A percentile compares a stretch with the other conserved stretches of the same genome.
Evolutionary conservation across 2,888 invertebrate genomes (phyloP).

Genomic region (Drosophila meridionalis): DNA sequence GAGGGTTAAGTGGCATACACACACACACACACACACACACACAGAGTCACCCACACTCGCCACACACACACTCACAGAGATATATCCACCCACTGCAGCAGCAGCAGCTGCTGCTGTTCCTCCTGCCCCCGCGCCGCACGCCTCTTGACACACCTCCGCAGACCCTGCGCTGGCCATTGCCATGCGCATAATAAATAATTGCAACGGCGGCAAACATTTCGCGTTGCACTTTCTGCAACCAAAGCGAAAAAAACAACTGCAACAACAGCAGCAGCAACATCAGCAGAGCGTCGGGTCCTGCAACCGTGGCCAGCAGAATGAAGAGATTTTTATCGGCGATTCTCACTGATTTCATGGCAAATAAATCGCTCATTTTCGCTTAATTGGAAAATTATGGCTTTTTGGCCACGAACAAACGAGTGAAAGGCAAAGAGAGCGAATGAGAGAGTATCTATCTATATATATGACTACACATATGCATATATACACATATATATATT

Average conservation of each 20-base stretch:
- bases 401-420: constrained; percentile 59
- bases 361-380: constrained; percentile 86
- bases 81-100: constrained; percentile 53
- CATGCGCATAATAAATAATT: constrained; percentile 78
- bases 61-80: constrained; percentile 24
- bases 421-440: constrained; percentile 4
- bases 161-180: constrained; percentile 55
- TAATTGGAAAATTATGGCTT: constrained; percentile 85
- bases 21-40: constrained; percentile 30
- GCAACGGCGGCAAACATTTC: constrained; percentile 79
- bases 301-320: constrained; percentile 68
- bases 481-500: neutral
- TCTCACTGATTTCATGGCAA: constrained; percentile 86
- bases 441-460: constrained; percentile 1
- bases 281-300: constrained; percentile 44
- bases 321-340: constrained; percentile 85
- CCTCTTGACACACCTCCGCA: constrained; percentile 42
- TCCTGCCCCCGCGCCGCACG: constrained; percentile 36
- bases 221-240: constrained; percentile 75
- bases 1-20: constrained; percentile 73
- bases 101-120: constrained; percentile 52
- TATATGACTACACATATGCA: neutral
- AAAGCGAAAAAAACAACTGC: constrained; percentile 60
- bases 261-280: constrained; percentile 46
- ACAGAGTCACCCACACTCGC: constrained; percentile 31